Conservation (phyloP, 2,113 vertebrate genomes). For the Sapajus apella region DNA sequence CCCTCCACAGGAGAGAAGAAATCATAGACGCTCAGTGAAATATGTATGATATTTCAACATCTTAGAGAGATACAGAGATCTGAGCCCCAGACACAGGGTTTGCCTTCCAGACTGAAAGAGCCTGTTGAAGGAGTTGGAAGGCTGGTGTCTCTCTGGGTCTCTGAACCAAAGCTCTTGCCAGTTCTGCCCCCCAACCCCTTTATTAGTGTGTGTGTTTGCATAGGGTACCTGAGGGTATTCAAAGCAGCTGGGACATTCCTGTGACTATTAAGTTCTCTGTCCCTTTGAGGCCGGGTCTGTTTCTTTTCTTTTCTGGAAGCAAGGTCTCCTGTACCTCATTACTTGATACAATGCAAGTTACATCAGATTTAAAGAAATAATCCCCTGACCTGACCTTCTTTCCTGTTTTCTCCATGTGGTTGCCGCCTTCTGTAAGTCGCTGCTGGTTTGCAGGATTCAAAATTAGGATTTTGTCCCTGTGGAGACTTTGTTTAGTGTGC, state of each 20-base stretch:
- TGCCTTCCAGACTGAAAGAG: neutral
- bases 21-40: conserved; percentile 66
- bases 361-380: conserved; percentile 35
- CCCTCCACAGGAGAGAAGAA: conserved; percentile 20
- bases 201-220: neutral
- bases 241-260: neutral
- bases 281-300: neutral
- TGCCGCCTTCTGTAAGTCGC: neutral
- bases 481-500: neutral
- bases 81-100: conserved; percentile 17
- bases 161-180: neutral
- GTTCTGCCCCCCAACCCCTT: neutral
- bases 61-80: conserved; percentile 46
- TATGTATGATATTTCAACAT: neutral
- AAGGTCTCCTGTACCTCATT: neutral
- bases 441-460: conserved; percentile 17
- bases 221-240: neutral
- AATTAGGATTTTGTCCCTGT: neutral
- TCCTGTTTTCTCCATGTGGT: neutral
- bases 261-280: neutral
- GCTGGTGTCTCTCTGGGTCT: neutral
- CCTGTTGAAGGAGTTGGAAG: neutral
- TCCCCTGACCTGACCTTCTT: neutral
- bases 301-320: conserved; percentile 22
- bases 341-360: neutral